Evolutionary conservation across 1,140 invertebrate species (phyloP).

Genomic region (Drosophila yakuba): DNA sequence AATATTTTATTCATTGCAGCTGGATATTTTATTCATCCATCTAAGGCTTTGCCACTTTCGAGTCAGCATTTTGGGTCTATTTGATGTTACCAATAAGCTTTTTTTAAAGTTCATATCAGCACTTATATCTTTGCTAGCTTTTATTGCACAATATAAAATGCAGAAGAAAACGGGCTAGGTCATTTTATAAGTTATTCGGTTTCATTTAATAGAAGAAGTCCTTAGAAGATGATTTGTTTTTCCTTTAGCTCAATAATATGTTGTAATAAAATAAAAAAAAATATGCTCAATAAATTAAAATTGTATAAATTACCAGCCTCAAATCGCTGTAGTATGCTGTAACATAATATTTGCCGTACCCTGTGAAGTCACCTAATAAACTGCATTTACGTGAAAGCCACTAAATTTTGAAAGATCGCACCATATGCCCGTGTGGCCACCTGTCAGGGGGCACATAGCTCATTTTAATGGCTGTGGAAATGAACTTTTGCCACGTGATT

Average conservation of each 20-base stretch:
- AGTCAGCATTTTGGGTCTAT: background rate
- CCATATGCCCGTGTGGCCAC: slow-evolving; percentile 34
- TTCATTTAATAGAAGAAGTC: background rate
- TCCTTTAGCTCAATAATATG: background rate
- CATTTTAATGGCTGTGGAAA: slow-evolving; percentile 70
- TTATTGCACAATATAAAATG: background rate
- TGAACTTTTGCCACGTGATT: slow-evolving; percentile 74
- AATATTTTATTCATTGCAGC: background rate
- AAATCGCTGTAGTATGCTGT: background rate
- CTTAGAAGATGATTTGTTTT: too few relatives aligned
- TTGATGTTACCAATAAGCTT: background rate
- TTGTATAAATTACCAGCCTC: background rate
- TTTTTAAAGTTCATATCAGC: background rate
- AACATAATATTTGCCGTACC: background rate
- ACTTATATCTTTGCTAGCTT: background rate
- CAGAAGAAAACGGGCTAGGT: background rate
- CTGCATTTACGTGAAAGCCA: slow-evolving; percentile 51
- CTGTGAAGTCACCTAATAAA: slow-evolving; percentile 46
- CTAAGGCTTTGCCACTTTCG: background rate
- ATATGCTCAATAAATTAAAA: background rate
- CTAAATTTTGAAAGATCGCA: slow-evolving; percentile 50
- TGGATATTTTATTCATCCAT: background rate
- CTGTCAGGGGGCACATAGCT: slow-evolving; percentile 53
- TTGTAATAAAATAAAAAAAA: background rate
- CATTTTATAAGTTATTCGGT: background rate